These are phyloP conservation scores for Eptesicus fuscus DNA, from an alignment of 2,113 vertebrate genomes.

Conservation along the genomic window DNA sequence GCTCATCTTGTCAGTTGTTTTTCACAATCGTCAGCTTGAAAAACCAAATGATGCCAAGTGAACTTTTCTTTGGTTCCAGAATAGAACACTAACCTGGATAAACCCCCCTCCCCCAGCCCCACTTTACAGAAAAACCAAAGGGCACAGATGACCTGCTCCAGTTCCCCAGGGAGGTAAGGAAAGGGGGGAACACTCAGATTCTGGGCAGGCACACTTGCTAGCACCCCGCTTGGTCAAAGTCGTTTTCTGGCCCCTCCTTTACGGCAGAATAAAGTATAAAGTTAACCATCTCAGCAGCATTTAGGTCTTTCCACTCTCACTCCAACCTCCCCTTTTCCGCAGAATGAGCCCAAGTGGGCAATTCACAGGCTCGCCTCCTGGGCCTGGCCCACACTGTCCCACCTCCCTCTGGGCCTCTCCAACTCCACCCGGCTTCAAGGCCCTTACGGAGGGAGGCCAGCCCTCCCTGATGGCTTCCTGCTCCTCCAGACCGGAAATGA, in stretches of 20 bases:
- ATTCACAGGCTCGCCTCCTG: not conserved
- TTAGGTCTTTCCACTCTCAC: not conserved
- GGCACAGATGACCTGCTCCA: not conserved
- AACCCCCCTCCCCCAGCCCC: not conserved
- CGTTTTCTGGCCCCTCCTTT: not conserved
- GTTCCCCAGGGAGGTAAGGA: not conserved
- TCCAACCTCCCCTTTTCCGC: not conserved
- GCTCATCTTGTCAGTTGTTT: not conserved
- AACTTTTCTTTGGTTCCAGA: not conserved
- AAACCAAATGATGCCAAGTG: not conserved
- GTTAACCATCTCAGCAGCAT: not conserved
- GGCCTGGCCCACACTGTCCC: too few relatives aligned
- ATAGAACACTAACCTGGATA: not conserved
- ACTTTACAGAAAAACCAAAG: not conserved
- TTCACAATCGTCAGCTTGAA: not conserved
- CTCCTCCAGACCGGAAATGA: not conserved
- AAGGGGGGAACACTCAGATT: not conserved
- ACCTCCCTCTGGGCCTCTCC: not conserved
- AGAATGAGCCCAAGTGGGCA: not conserved
- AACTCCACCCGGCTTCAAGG: not conserved
- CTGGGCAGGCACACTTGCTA: not conserved
- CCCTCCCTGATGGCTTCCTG: not conserved
- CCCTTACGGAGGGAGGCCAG: not conserved
- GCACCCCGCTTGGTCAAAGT: too few relatives aligned
- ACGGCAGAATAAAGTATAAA: not conserved